Evolutionary conservation across 2,888 invertebrate species (phyloP), one percentile per base, ranked within the genome.

Genomic region (Apamea monoglypha): DNA sequence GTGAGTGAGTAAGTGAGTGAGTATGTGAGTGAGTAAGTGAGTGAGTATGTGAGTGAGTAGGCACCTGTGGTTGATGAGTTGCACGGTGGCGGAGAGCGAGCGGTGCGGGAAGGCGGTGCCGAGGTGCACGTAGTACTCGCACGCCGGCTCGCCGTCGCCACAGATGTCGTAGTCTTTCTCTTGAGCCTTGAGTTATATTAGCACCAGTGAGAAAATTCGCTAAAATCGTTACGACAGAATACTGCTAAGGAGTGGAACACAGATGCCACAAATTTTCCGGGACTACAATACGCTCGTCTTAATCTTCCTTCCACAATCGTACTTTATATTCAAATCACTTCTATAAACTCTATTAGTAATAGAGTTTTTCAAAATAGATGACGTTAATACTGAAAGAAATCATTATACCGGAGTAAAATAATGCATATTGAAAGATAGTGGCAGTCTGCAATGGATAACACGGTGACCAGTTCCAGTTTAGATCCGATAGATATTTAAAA

Each of bases 111-210:
- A 94, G 12, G 94, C 94, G 0, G 92, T 91, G 59, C 96, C 96
- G 36, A 96, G 92, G 81, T 95, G 91, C 69, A 95, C 92, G 87
- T 93, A 95, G 89, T 94, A 92, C 77, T 94, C 90, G 89, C 96
- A 96, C 12, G 88, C 92, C 0, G 92, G 91, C 83, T 96, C 96
- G 10, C 92, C 94, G 0, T 92, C 94, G 59, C 92, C 91, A 82
- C 93, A 92, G 74, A 96, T 94, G 80, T 96, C 96, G 89, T 94
- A 96, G 86, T 95, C 92, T 74, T 95, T 96, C 18, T 94, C 93
- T 0, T 95, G 94, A 0, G 94, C 95, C 96, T 96, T 4, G 14
- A 64, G 12, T 32, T 2, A n/a, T 1, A 53, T n/a, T 1, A 29
- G 5, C 16, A 59, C n/a, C 44, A 78, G n/a, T 53, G 18, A 53